Percentiles rank a stretch among this genome's conserved stretches.
phyloP scores from a whole-genome alignment of 2,888 invertebrate genomes.

The Cerastis rubricosa region DNA sequence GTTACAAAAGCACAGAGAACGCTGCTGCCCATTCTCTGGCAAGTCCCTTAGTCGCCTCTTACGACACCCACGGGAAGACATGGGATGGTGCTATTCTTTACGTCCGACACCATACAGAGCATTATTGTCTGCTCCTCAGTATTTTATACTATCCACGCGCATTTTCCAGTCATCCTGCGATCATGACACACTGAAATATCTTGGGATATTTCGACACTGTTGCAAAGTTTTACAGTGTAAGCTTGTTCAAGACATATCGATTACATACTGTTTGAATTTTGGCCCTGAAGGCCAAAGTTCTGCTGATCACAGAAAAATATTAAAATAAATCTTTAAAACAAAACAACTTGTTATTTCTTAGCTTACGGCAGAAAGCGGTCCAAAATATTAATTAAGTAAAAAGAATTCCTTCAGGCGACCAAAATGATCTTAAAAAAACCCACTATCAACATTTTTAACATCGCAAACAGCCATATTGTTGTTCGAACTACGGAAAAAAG shows the following conservation, averaged over 20 bases:
- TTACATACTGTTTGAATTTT: background rate
- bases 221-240: too few relatives aligned
- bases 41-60: too few relatives aligned
- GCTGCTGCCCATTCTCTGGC: too few relatives aligned
- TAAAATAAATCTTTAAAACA: background rate
- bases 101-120: too few relatives aligned
- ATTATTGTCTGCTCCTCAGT: too few relatives aligned
- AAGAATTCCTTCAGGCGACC: background rate
- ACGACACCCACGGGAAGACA: too few relatives aligned
- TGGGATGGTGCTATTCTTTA: too few relatives aligned
- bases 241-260: background rate
- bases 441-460: constrained; percentile 1
- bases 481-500: background rate
- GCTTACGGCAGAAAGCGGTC: background rate
- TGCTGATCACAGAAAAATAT: background rate
- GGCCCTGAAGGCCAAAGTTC: background rate
- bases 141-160: too few relatives aligned
- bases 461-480: background rate
- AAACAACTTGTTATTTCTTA: background rate
- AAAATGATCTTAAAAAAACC: background rate
- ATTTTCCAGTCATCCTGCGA: too few relatives aligned
- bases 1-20: too few relatives aligned
- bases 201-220: too few relatives aligned
- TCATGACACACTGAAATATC: too few relatives aligned
- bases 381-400: background rate